A percentile compares a stretch with the other conserved stretches of the same genome.
Evolutionary conservation across 2,113 vertebrate species (phyloP).

Genomic region (Ceyx margarethae): DNA sequence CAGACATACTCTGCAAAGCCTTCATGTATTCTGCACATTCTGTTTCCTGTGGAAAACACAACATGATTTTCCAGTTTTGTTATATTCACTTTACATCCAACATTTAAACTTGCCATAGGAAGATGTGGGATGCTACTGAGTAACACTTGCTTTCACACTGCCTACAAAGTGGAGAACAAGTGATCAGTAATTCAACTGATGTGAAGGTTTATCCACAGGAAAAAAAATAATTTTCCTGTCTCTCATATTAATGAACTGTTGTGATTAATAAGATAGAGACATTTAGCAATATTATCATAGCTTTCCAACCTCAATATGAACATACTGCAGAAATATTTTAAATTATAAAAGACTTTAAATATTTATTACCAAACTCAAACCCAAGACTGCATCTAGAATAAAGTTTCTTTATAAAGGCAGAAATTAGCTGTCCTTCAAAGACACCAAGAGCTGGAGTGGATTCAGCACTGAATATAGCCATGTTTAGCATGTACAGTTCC

Average conservation of each 20-base stretch:
- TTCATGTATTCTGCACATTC: background rate
- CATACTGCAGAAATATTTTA: background rate
- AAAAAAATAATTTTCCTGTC: background rate
- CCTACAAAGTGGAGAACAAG: background rate
- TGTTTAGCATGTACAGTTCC: rapidly evolving
- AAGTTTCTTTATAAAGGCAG: background rate
- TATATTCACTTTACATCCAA: background rate
- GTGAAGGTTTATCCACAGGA: background rate
- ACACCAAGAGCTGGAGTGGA: background rate
- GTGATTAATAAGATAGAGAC: background rate
- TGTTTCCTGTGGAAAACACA: background rate
- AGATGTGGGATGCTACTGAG: background rate
- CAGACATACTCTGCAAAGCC: background rate
- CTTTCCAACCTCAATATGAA: background rate
- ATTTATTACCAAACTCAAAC: background rate
- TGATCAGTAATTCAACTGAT: background rate
- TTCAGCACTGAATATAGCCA: background rate
- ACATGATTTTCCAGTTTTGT: background rate
- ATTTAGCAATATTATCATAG: background rate
- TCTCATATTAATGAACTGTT: background rate
- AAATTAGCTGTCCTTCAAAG: background rate
- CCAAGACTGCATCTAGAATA: background rate
- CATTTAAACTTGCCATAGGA: background rate
- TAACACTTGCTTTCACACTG: background rate
- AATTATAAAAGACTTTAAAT: background rate